Base-by-base conservation (phyloP, 1,140 invertebrate species). In the Zeugodacus cucurbitae region DNA sequence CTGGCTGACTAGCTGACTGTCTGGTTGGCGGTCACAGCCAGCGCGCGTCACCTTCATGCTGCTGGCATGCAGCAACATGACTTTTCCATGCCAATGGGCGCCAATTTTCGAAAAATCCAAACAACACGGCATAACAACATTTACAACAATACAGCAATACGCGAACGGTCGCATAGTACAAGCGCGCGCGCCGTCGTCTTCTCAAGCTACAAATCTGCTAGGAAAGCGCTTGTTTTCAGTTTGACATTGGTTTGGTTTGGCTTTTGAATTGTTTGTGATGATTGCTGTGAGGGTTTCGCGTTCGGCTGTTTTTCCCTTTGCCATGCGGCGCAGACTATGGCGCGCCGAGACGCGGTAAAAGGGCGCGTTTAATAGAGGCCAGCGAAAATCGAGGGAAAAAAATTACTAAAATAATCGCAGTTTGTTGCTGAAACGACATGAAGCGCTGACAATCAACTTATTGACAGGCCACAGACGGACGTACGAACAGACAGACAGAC, bases 71-170 rank as follows among this genome's bases (percentile, higher is more conserved):
- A 82, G 74, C 74, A 82, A 57, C 64, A 70, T 88, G 44, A 70
- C 74, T 78, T 82, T 88, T 88, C 34, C 74, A 88, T 88, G 87
- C 87, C 87, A 78, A 58, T 85, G 87, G 87, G 87, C 87, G 87
- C 87, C 87, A 88, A 88, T 88, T 88, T 88, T 88, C 58, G 74
- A 88, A 88, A 78, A 74, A 74, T 74, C 87, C 54, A 74, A 88
- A 88, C 64, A 88, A 88, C 70, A 74, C 48, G 67, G 32, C 67
- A 88, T 11, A 78, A 58, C 67, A 88, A 78, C n/a, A n/a, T n/a
- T 74, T 37, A 20, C 87, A 88, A 74, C 67, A n/a, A n/a, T n/a
- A 87, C 59, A 64, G 32, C 17, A 59, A 10, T 17, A 58, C 67
- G 48, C 41, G 87, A 32, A 2, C 67, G 32, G 58, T n/a, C 48